Base-by-base conservation (phyloP, 1,140 invertebrate species). In the Monomorium pharaonis region DNA sequence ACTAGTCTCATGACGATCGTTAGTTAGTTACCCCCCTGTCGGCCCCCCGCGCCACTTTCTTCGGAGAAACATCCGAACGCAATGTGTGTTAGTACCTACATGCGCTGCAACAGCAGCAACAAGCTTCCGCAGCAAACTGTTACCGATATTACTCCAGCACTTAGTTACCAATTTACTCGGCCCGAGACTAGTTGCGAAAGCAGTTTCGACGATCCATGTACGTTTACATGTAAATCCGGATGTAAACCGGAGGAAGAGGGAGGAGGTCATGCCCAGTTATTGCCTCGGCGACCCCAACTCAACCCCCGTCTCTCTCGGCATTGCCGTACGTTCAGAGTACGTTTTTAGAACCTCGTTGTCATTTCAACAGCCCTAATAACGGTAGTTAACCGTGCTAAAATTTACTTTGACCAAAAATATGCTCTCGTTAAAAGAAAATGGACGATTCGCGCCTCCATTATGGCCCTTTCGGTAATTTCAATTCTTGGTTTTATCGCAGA, bases 121-220 rank as follows among this genome's bases (percentile, higher is more conserved):
- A 85, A 86, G 67, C 83, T 80, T 47, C 60, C 63, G 42, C 24
- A 51, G 85, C 88, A 42, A 90, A 86, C 86, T 62, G 75, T 88
- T 90, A 88, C 86, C 89, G 83, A 90, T 89, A 89, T 89, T 89
- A 90, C 60, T 86, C 27, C 67, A 62, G 76, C 85, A 83, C 78
- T 90, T 91, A 76, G 72, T 88, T 88, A 88, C 69, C 86, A 90
- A 90, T 90, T 90, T 91, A 90, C 89, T 90, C 86, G 70, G 72
- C 44, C 54, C 27, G 58, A 56, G 84, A 75, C 33, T 49, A 58
- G 72, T 75, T 69, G 84, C 63, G 58, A 78, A 80, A 76, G 47
- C 42, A 87, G 78, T 86, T 89, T 84, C 78, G 58, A 76, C 85
- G 85, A 90, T 89, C 81, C 56, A 78, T 78, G 78, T 86, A 44